A percentile compares a stretch with the other conserved stretches of the same genome.
Conservation (phyloP, 2,888 invertebrate species). For the Netelia inedita region DNA sequence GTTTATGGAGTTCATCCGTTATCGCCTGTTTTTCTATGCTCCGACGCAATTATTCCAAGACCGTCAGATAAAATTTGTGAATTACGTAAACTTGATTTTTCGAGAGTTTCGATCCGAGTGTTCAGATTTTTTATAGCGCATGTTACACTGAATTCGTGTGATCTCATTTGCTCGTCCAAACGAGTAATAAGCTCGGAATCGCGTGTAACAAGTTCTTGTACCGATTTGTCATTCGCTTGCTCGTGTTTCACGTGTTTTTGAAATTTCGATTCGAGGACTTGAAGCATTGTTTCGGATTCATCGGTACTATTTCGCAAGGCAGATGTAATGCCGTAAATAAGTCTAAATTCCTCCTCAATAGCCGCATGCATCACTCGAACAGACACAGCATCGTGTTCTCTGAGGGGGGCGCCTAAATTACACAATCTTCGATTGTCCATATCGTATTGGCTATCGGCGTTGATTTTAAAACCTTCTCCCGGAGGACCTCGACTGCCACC, state of each 20-base stretch:
- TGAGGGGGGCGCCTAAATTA: conserved; percentile 40
- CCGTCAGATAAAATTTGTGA: not conserved
- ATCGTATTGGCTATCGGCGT: conserved; percentile 47
- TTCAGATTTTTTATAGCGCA: not conserved
- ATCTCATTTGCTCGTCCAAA: conserved; percentile 35
- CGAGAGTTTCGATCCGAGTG: not conserved
- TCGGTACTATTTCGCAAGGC: conserved; percentile 33
- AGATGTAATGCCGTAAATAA: conserved; percentile 22
- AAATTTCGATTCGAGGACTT: not conserved
- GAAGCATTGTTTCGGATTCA: conserved; percentile 13
- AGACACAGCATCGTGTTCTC: conserved; percentile 48
- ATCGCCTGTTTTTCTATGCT: conserved; percentile 55
- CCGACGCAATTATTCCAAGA: not conserved
- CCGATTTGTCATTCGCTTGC: not conserved
- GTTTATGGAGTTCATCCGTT: conserved; percentile 80
- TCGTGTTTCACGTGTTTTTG: not conserved
- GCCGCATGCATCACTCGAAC: not conserved
- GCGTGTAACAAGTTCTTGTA: conserved; percentile 18
- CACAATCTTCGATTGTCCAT: conserved; percentile 49
- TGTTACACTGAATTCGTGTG: not conserved
- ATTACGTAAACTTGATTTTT: conserved; percentile 33
- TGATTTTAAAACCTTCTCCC: conserved; percentile 42
- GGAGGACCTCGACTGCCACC: conserved; percentile 34
- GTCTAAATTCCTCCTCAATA: conserved; percentile 9
- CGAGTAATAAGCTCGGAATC: conserved; percentile 37